These are phyloP conservation scores for Hystrix cristata DNA, from an alignment of 2,113 vertebrate species.

Conservation along the genomic window DNA sequence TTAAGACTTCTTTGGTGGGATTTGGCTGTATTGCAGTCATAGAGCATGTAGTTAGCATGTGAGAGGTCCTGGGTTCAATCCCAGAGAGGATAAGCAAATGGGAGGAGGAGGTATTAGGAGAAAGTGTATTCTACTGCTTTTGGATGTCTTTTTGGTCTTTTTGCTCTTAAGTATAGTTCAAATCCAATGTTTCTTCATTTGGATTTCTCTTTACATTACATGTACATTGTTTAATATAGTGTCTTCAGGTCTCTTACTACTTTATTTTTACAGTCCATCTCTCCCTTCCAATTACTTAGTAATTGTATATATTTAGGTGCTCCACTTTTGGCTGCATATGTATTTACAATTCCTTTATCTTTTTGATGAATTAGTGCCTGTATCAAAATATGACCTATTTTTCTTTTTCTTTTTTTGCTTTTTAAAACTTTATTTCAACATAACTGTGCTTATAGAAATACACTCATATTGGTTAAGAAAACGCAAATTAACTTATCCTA, in stretches of 20 bases:
- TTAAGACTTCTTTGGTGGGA: not conserved
- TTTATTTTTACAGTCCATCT: not conserved
- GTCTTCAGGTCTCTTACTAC: not conserved
- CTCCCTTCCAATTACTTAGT: not conserved
- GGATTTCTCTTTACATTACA: not conserved
- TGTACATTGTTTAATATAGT: not conserved
- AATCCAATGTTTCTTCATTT: not conserved
- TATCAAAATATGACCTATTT: not conserved
- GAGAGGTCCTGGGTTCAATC: not conserved
- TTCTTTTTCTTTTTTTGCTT: not conserved
- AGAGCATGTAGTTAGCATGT: not conserved
- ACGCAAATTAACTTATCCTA: too few relatives aligned
- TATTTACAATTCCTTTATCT: not conserved
- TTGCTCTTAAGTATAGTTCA: not conserved
- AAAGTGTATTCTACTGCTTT: not conserved
- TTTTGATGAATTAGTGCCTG: not conserved
- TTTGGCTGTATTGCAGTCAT: not conserved
- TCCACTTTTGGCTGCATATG: not conserved
- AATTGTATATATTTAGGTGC: not conserved
- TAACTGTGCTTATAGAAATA: too few relatives aligned
- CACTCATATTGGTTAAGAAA: too few relatives aligned
- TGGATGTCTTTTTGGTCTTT: not conserved
- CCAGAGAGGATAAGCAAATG: not conserved
- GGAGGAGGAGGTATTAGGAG: not conserved
- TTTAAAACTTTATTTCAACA: too few relatives aligned